Evolutionary conservation across 2,888 invertebrate genomes (phyloP).

Genomic region (Parnassius orleans): DNA sequence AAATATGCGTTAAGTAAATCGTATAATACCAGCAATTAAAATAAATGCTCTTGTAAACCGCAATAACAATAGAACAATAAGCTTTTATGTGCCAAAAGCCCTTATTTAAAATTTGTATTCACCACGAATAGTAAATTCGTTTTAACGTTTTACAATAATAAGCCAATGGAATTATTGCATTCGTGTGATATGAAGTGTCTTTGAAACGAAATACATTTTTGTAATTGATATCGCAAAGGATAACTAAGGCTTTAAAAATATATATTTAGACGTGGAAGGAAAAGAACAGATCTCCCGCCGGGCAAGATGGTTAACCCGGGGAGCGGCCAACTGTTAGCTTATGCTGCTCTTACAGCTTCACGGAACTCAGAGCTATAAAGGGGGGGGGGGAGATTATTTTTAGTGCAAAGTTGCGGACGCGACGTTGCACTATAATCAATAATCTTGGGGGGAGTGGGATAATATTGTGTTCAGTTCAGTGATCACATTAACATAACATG

Average conservation of each 20-base stretch:
- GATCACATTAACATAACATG: too few relatives aligned
- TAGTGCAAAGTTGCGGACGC: too few relatives aligned
- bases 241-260: not conserved
- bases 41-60: slow-evolving; percentile 12
- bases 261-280: too few relatives aligned
- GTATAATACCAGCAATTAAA: slow-evolving; percentile 4
- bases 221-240: not conserved
- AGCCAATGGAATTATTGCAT: slow-evolving; percentile 5
- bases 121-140: slow-evolving; percentile 17
- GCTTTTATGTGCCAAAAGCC: slow-evolving; percentile 19
- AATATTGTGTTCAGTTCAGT: too few relatives aligned
- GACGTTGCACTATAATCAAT: too few relatives aligned
- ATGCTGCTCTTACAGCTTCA: too few relatives aligned
- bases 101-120: slow-evolving; percentile 22
- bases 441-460: too few relatives aligned
- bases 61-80: slow-evolving; percentile 22
- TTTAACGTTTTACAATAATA: slow-evolving; percentile 14
- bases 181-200: slow-evolving; percentile 1
- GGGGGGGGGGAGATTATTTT: too few relatives aligned
- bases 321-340: too few relatives aligned
- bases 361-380: too few relatives aligned
- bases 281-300: too few relatives aligned
- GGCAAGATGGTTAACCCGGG: too few relatives aligned
- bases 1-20: not conserved
- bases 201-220: not conserved